Percentiles rank a stretch among this genome's conserved stretches.
These are phyloP conservation scores for Malurus alboscapulatus DNA, from an alignment of 2,113 vertebrate species.

Conservation along the genomic window DNA sequence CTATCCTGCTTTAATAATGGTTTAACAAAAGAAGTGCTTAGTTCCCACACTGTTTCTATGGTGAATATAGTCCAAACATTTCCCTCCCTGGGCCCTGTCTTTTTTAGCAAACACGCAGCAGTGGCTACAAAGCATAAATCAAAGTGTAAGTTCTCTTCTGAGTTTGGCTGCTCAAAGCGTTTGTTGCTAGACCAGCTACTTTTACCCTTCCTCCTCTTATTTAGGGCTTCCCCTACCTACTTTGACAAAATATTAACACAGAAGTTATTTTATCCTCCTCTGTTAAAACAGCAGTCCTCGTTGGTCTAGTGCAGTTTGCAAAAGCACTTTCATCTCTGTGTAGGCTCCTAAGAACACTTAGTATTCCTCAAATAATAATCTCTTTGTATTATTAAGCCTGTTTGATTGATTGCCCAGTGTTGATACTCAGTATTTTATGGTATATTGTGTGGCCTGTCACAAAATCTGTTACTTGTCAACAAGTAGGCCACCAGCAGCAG, in stretches of 20 bases:
- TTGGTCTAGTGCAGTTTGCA: neutral
- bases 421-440: slow-evolving; percentile 55
- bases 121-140: slow-evolving; percentile 20
- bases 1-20: neutral
- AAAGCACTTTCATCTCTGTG: neutral
- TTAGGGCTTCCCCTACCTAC: neutral
- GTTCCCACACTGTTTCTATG: neutral
- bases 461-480: slow-evolving; percentile 65
- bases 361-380: slow-evolving; percentile 27
- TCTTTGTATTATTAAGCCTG: slow-evolving; percentile 12
- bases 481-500: slow-evolving; percentile 57
- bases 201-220: neutral
- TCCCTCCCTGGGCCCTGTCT: neutral
- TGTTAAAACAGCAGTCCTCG: neutral
- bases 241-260: neutral
- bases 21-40: slow-evolving; percentile 3
- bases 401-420: slow-evolving; percentile 57
- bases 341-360: neutral
- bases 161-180: neutral
- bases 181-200: neutral
- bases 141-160: neutral
- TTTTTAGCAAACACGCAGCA: slow-evolving; percentile 24
- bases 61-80: neutral
- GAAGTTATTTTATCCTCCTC: neutral
- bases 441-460: slow-evolving; percentile 60